Percentiles rank a stretch among this genome's conserved stretches.
Conservation (phyloP, 2,888 invertebrate species). For the Parnassius apollo region DNA sequence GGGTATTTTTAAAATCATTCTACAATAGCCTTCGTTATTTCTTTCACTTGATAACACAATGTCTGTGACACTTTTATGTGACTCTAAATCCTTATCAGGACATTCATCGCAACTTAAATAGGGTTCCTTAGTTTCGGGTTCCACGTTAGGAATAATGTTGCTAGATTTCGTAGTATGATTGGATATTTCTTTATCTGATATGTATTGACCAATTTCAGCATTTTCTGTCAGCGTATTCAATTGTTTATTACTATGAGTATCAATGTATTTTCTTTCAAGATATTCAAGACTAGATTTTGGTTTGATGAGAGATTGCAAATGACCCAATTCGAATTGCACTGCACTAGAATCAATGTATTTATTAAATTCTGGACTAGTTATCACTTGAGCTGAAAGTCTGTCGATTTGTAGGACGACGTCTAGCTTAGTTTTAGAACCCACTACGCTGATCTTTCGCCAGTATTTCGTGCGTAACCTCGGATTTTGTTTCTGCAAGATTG, state of each 20-base stretch:
- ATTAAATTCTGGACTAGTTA: constrained; percentile 53
- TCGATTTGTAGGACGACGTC: constrained; percentile 69
- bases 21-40: constrained; percentile 36
- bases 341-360: constrained; percentile 45
- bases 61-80: not conserved
- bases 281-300: constrained; percentile 53
- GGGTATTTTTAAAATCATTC: constrained; percentile 58
- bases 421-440: constrained; percentile 47
- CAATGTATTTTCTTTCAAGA: constrained; percentile 35
- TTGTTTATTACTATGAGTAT: not conserved
- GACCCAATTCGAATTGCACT: constrained; percentile 63
- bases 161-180: not conserved
- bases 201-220: not conserved
- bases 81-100: not conserved
- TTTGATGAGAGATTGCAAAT: constrained; percentile 58
- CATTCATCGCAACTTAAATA: not conserved
- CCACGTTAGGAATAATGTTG: not conserved
- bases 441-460: constrained; percentile 66
- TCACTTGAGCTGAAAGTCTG: constrained; percentile 67
- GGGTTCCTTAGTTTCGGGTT: not conserved
- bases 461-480: constrained; percentile 65
- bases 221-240: not conserved
- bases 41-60: not conserved
- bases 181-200: not conserved
- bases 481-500: constrained; percentile 57